phyloP scores from a whole-genome alignment of 2,797 vertebrate genomes.

The Eulemur albifrons region DNA sequence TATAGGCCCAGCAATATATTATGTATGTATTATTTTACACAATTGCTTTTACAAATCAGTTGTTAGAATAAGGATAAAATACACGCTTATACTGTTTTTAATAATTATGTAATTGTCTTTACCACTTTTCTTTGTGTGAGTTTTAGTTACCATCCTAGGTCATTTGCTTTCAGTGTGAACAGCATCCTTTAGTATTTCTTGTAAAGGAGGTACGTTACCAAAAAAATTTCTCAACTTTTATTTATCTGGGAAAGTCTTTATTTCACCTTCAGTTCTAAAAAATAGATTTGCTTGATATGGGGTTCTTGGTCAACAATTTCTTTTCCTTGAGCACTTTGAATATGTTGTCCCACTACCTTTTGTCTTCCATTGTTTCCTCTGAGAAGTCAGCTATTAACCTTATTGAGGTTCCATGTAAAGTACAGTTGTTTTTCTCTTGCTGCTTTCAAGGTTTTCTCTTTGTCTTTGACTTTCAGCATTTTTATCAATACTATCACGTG shows the following conservation, averaged over 20 bases:
- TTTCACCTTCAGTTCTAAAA: not conserved
- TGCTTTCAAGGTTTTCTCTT: not conserved
- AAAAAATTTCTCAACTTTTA: not conserved
- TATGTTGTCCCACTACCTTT: not conserved
- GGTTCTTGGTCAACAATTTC: not conserved
- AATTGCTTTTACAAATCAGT: not conserved
- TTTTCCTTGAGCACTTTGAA: not conserved
- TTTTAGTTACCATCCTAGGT: not conserved
- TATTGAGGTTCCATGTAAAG: not conserved
- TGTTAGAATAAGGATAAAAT: not conserved
- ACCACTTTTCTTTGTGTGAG: not conserved
- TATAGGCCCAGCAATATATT: not conserved
- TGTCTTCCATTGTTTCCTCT: not conserved
- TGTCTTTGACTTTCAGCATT: not conserved
- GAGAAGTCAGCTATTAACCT: not conserved
- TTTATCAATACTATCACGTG: not conserved
- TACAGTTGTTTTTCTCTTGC: not conserved
- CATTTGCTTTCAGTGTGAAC: not conserved
- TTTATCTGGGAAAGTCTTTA: not conserved
- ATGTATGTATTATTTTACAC: not conserved
- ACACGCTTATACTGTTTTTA: not conserved
- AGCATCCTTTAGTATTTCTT: not conserved
- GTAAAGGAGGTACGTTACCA: not conserved
- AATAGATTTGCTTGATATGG: not conserved
- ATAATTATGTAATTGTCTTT: not conserved